Evolutionary conservation across 2,888 invertebrate species (phyloP).

Genomic region (Ferrisia virgata): DNA sequence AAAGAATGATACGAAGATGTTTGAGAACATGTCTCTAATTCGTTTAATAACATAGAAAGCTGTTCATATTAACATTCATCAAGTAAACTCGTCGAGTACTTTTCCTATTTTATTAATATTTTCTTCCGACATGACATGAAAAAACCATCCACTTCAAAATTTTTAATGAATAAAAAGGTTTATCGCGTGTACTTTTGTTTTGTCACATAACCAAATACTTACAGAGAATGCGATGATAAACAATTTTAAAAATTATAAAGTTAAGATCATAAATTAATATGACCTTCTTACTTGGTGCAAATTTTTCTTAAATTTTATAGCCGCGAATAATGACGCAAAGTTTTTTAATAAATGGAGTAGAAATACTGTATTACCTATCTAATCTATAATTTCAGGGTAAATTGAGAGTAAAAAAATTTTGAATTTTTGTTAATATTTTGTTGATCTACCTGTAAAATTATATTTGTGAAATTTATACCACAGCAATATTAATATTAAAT

Average conservation of each 20-base stretch:
- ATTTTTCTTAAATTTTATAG: not conserved
- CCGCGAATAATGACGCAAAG: not conserved
- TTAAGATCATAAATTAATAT: not conserved
- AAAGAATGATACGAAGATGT: not conserved
- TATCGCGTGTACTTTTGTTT: not conserved
- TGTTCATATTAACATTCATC: not conserved
- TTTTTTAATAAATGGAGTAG: not conserved
- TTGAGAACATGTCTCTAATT: not conserved
- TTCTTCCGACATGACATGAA: not conserved
- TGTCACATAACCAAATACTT: not conserved
- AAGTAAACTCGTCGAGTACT: not conserved
- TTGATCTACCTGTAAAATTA: no score
- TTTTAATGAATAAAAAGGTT: not conserved
- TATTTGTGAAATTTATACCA: no score
- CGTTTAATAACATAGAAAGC: not conserved
- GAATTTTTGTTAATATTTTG: no score
- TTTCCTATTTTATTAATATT: conserved; percentile 3
- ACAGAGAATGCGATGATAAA: not conserved
- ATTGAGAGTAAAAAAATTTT: not conserved
- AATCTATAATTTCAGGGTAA: not conserved
- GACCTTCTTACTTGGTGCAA: not conserved
- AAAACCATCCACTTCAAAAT: not conserved
- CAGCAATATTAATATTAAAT: no score
- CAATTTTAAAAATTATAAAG: not conserved
- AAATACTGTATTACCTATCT: not conserved